These are phyloP conservation scores for Pagetopsis macropterus DNA, from an alignment of 2,797 vertebrate species.

Conservation along the genomic window DNA sequence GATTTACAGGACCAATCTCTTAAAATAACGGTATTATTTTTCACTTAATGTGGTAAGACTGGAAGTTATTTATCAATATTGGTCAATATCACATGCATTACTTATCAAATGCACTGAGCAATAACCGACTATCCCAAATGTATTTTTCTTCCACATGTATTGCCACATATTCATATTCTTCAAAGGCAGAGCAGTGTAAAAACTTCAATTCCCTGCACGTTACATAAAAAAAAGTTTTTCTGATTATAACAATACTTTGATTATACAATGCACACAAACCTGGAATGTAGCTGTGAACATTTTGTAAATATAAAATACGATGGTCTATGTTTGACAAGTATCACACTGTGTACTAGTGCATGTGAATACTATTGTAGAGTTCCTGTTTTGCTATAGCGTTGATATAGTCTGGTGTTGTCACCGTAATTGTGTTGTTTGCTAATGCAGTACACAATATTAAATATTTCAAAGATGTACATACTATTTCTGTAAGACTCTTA, in stretches of 20 bases:
- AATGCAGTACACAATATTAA: constrained; percentile 82
- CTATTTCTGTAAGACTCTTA: constrained; percentile 69
- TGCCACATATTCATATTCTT: constrained; percentile 42
- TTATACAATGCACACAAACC: constrained; percentile 48
- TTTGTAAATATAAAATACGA: constrained; percentile 79
- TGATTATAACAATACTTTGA: constrained; percentile 28
- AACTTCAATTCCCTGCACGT: constrained; percentile 53
- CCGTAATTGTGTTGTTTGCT: constrained; percentile 86
- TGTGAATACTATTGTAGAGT: constrained; percentile 89
- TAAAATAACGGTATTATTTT: constrained; percentile 41
- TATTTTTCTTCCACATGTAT: constrained; percentile 36
- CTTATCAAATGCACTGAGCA: constrained; percentile 57
- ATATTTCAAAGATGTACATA: constrained; percentile 88
- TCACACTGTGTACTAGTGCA: constrained; percentile 85
- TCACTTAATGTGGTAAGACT: constrained; percentile 48
- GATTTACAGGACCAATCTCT: constrained; percentile 58
- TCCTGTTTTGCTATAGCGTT: constrained; percentile 79
- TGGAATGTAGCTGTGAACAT: constrained; percentile 85
- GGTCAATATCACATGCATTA: constrained; percentile 39
- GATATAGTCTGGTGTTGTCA: constrained; percentile 84
- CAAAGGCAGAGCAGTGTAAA: constrained; percentile 45
- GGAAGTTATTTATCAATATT: constrained; percentile 32
- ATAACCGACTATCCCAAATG: constrained; percentile 51
- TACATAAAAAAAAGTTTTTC: constrained; percentile 17
- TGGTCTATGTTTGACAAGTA: constrained; percentile 72